These are phyloP conservation scores for Paracyclopina nana DNA, from an alignment of 1,140 invertebrate genomes.

Conservation along the genomic window DNA sequence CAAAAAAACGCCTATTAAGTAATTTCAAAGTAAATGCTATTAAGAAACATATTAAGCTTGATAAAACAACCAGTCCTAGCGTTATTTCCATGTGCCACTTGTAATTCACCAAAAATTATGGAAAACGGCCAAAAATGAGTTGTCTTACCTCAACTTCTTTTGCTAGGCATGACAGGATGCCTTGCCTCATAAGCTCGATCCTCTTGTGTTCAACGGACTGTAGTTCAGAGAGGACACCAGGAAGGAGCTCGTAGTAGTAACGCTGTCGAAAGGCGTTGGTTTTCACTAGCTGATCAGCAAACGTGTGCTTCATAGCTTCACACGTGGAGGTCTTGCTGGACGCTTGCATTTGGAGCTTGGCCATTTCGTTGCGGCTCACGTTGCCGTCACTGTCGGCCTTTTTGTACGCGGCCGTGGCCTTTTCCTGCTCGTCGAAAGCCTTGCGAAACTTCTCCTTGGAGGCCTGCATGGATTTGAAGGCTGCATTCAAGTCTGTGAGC, in stretches of 20 bases:
- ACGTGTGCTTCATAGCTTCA: not conserved
- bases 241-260: slow-evolving; percentile 1
- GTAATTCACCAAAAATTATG: no score
- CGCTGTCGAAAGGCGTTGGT: slow-evolving; percentile 1
- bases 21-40: no score
- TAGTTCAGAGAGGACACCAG: not conserved
- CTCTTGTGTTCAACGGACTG: not conserved
- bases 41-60: no score
- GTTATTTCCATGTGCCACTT: no score
- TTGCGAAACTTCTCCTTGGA: not conserved
- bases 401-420: not conserved
- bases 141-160: slow-evolving; percentile 3
- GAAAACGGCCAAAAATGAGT: no score
- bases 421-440: slow-evolving; percentile 10
- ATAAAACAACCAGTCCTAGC: no score
- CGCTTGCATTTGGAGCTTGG: not conserved
- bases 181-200: not conserved
- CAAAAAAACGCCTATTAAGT: no score
- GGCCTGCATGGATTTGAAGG: not conserved
- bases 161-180: not conserved
- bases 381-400: not conserved
- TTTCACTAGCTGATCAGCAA: not conserved
- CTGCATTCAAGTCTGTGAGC: not conserved
- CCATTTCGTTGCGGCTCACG: slow-evolving; percentile 1
- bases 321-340: not conserved